phyloP scores from a whole-genome alignment of 1,140 invertebrate genomes.

The Hycleus phaleratus region DNA sequence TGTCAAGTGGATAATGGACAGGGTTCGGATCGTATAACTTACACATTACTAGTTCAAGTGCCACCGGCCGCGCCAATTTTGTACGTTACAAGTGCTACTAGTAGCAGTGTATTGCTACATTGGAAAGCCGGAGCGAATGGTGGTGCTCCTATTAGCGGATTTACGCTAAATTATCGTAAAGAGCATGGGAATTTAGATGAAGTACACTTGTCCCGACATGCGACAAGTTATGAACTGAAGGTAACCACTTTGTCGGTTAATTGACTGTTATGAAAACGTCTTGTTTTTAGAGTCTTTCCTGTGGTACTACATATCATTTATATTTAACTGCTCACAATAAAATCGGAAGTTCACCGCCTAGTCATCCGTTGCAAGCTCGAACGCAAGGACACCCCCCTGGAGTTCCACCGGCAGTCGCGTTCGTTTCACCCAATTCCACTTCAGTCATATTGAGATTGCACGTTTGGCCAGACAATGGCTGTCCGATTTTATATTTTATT shows the following conservation, averaged over 20 bases:
- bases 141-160: conserved; percentile 58
- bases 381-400: conserved; percentile 67
- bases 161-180: conserved; percentile 58
- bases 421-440: conserved; percentile 63
- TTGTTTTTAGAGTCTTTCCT: conserved; percentile 49
- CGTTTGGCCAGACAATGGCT: conserved; percentile 73
- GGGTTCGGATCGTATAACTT: conserved; percentile 56
- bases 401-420: conserved; percentile 52
- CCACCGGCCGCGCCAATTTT: conserved; percentile 60
- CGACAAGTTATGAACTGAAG: conserved; percentile 60
- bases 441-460: conserved; percentile 62
- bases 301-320: conserved; percentile 68
- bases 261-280: neutral
- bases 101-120: conserved; percentile 60
- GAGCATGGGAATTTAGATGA: conserved; percentile 58
- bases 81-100: conserved; percentile 63
- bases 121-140: conserved; percentile 64
- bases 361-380: conserved; percentile 57
- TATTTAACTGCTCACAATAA: conserved; percentile 65
- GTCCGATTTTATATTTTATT: conserved; percentile 67
- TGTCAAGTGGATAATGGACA: conserved; percentile 67
- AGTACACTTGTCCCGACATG: conserved; percentile 53
- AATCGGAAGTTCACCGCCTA: conserved; percentile 62
- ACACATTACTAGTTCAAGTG: conserved; percentile 56
- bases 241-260: conserved; percentile 34